Percentiles rank a stretch among this genome's conserved stretches.
phyloP scores from a whole-genome alignment of 2,113 vertebrate genomes.

The Sceloporus tristichus region DNA sequence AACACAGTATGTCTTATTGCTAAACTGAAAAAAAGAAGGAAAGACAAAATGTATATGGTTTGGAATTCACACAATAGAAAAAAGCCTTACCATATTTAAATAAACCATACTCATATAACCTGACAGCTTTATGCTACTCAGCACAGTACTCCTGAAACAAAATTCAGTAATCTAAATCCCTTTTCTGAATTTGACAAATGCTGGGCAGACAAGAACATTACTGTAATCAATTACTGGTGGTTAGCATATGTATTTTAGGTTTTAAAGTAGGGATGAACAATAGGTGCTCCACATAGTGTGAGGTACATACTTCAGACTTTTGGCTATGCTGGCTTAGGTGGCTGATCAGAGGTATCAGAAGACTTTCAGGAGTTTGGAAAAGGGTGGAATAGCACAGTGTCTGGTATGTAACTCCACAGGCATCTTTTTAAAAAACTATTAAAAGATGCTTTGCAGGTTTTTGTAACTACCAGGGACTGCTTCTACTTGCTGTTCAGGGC shows the following conservation, averaged over 20 bases:
- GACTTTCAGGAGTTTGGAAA: not conserved
- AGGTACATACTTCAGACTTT: not conserved
- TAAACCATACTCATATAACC: constrained; percentile 6
- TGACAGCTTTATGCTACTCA: constrained; percentile 10
- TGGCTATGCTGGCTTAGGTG: not conserved
- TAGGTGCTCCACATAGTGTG: not conserved
- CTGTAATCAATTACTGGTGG: not conserved
- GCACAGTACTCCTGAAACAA: constrained; percentile 9
- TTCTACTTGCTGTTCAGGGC: no score
- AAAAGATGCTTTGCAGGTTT: not conserved
- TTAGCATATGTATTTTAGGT: not conserved
- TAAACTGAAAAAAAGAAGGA: constrained; percentile 49
- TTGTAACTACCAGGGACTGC: not conserved
- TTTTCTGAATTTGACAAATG: not conserved
- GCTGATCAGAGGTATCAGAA: not conserved
- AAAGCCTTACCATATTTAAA: constrained; percentile 36
- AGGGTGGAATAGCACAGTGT: not conserved
- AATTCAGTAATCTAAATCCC: not conserved
- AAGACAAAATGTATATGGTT: constrained; percentile 49
- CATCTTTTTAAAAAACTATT: not conserved
- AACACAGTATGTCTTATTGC: constrained; percentile 48
- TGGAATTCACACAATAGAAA: constrained; percentile 53
- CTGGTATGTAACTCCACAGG: not conserved
- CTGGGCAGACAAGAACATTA: no score
- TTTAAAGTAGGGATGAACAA: not conserved